Evolutionary conservation across 1,140 invertebrate genomes (phyloP).

Genomic region (Batillaria attramentaria): DNA sequence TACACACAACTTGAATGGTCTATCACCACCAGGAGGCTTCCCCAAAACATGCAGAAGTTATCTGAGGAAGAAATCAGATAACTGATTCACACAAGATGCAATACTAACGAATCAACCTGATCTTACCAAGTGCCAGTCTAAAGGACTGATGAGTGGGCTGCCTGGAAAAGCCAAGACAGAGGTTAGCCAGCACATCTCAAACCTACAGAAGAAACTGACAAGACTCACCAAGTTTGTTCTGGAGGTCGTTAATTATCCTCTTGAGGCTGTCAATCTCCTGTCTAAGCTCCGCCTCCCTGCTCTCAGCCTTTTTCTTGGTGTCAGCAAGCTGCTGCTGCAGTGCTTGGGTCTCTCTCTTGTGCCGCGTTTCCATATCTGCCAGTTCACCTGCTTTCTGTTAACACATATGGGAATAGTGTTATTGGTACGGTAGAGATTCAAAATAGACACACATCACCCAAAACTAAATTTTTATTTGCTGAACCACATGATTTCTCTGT

Average conservation of each 20-base stretch:
- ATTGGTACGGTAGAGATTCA: neutral
- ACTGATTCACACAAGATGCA: neutral
- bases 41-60: no score
- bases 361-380: slow-evolving; percentile 42
- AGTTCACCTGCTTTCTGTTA: slow-evolving; percentile 53
- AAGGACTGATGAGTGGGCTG: neutral
- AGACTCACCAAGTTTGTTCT: slow-evolving; percentile 58
- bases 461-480: no score
- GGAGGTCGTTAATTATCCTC: slow-evolving; percentile 61
- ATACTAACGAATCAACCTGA: neutral
- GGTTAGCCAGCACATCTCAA: neutral
- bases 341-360: slow-evolving; percentile 50
- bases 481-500: no score
- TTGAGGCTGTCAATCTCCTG: slow-evolving; percentile 63
- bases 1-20: no score
- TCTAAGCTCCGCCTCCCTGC: slow-evolving; percentile 54
- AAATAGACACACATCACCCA: no score
- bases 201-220: neutral
- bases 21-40: no score
- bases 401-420: neutral
- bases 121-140: neutral
- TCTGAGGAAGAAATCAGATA: no score
- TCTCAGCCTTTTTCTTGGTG: slow-evolving; percentile 41
- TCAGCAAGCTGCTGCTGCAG: slow-evolving; percentile 54
- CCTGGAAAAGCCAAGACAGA: neutral